Percentiles rank a stretch among this genome's conserved stretches.
Conservation (phyloP, 2,113 vertebrate genomes). For the Datnioides undecimradiatus region DNA sequence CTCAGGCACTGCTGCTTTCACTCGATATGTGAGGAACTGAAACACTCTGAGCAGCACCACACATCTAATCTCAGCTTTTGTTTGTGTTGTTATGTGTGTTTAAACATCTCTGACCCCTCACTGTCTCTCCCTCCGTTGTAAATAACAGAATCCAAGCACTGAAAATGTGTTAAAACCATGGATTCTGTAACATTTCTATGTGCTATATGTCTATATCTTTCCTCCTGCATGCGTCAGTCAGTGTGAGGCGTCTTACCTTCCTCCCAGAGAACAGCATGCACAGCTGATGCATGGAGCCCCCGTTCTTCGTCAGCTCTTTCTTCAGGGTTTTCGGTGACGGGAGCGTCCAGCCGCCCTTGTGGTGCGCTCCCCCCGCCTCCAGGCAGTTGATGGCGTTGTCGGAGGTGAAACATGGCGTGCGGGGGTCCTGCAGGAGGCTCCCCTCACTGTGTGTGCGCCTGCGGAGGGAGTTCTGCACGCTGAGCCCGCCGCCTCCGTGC, state of each 20-base stretch:
- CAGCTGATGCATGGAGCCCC: slow-evolving; percentile 95
- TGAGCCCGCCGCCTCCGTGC: slow-evolving; percentile 85
- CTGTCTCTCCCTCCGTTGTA: not conserved
- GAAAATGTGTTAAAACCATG: not conserved
- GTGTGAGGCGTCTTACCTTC: slow-evolving; percentile 85
- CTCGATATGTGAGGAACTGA: not conserved
- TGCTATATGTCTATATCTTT: too few relatives aligned
- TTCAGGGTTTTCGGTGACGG: slow-evolving; percentile 94
- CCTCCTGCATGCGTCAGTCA: not conserved
- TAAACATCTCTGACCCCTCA: not conserved
- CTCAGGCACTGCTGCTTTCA: not conserved
- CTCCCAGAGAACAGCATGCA: slow-evolving; percentile 93
- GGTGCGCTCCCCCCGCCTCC: slow-evolving; percentile 72
- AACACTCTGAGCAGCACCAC: not conserved
- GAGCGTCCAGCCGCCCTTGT: slow-evolving; percentile 86
- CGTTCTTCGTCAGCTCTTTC: slow-evolving; percentile 92
- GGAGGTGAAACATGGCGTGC: slow-evolving; percentile 90
- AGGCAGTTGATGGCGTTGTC: slow-evolving; percentile 95
- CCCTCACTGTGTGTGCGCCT: slow-evolving; percentile 97
- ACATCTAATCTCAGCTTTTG: not conserved
- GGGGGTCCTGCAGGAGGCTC: slow-evolving; percentile 93
- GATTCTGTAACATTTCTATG: not conserved
- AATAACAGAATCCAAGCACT: not conserved
- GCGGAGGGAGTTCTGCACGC: slow-evolving; percentile 92
- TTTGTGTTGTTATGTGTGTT: not conserved